phyloP scores from a whole-genome alignment of 1,140 invertebrate genomes.

The Orchestia grillus region DNA sequence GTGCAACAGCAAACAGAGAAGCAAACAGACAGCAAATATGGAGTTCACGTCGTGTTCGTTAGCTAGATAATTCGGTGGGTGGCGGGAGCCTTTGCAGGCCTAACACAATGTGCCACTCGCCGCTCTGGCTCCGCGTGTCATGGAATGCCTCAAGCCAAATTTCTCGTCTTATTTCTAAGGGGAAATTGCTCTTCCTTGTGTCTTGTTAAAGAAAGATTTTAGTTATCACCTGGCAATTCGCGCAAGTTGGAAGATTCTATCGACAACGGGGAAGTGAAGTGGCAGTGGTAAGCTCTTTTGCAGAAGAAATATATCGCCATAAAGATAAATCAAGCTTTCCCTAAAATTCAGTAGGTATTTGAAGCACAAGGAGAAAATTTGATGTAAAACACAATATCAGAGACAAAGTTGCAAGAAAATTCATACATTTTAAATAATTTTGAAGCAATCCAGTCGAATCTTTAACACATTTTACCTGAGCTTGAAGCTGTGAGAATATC shows the following conservation, averaged over 20 bases:
- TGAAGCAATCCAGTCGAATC: background rate
- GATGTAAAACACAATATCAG: background rate
- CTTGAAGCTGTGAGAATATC: background rate
- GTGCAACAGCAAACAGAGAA: slow-evolving; percentile 37
- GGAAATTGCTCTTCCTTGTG: background rate
- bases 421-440: background rate
- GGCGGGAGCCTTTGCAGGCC: background rate
- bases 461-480: background rate
- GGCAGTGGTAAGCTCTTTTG: background rate
- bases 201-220: background rate
- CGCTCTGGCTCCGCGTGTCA: background rate
- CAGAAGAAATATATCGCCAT: background rate
- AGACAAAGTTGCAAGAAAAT: background rate
- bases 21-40: slow-evolving; percentile 26
- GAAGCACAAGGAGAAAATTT: background rate
- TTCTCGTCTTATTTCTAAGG: background rate
- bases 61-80: background rate
- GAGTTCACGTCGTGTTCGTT: slow-evolving; percentile 42
- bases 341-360: background rate
- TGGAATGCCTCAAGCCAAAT: background rate
- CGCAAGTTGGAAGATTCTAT: background rate
- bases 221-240: background rate
- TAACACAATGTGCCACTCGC: background rate
- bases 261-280: too few species aligned
- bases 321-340: background rate